Percentiles rank a stretch among this genome's conserved stretches.
These are phyloP conservation scores for Syngnathus rostellatus DNA, from an alignment of 2,797 vertebrate genomes.

Conservation along the genomic window DNA sequence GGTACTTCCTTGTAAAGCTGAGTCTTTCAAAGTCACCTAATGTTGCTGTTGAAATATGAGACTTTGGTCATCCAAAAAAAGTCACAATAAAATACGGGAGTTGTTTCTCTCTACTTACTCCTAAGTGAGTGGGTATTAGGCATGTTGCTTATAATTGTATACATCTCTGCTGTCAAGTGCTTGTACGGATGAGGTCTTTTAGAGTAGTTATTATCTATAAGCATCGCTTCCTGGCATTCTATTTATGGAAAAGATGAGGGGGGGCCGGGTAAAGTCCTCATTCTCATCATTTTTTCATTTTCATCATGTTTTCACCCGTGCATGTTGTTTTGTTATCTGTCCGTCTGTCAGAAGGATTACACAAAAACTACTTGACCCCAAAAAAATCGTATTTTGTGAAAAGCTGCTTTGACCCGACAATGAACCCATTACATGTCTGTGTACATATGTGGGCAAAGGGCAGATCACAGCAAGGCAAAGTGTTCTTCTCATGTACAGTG, in stretches of 20 bases:
- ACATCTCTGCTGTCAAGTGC: not conserved
- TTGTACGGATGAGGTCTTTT: not conserved
- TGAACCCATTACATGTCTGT: constrained; percentile 8
- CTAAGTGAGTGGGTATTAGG: no score
- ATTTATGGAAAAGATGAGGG: not conserved
- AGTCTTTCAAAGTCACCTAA: no score
- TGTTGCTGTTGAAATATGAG: no score
- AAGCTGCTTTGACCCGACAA: constrained; percentile 5
- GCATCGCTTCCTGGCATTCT: not conserved
- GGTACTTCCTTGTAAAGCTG: no score
- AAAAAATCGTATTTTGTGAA: constrained; percentile 3
- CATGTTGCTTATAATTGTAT: not conserved
- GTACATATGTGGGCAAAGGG: constrained; percentile 4
- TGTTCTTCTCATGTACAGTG: not conserved
- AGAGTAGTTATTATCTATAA: not conserved
- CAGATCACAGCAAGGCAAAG: not conserved
- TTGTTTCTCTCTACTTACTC: no score
- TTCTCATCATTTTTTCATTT: constrained; percentile 8
- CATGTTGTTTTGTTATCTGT: constrained; percentile 4
- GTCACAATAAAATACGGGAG: no score
- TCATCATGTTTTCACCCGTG: constrained; percentile 2
- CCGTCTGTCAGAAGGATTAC: constrained; percentile 9
- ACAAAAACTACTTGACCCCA: constrained; percentile 8
- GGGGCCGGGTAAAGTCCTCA: not conserved
- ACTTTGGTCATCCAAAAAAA: no score